phyloP scores from a whole-genome alignment of 2,113 vertebrate species.

The Leucoraja erinaceus region DNA sequence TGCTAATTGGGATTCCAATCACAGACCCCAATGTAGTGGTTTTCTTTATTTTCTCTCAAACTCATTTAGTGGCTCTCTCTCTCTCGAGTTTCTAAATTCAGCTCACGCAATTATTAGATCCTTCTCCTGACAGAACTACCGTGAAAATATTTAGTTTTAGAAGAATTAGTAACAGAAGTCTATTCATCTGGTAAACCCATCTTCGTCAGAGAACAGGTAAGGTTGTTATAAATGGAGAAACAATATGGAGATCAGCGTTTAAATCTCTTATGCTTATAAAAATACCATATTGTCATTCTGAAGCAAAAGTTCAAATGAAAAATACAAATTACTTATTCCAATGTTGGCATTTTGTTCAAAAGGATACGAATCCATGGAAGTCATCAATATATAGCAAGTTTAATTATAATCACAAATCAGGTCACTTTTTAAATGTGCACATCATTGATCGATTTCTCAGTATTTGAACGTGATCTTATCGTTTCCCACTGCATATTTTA shows the following conservation, averaged over 20 bases:
- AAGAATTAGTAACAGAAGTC: slow-evolving; percentile 21
- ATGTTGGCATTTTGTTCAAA: not conserved
- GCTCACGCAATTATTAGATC: not conserved
- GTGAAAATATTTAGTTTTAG: not conserved
- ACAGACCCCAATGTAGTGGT: slow-evolving; percentile 29
- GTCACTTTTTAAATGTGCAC: slow-evolving; percentile 45
- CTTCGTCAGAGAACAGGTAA: not conserved
- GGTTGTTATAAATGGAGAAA: slow-evolving; percentile 19
- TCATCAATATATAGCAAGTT: slow-evolving; percentile 11
- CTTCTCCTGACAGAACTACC: not conserved
- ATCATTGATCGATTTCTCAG: not conserved
- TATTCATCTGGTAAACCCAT: not conserved
- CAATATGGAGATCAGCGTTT: not conserved
- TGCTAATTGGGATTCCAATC: slow-evolving; percentile 61
- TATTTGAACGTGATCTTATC: not conserved
- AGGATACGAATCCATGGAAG: not conserved
- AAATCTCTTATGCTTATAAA: slow-evolving; percentile 21
- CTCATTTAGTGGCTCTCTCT: slow-evolving; percentile 27
- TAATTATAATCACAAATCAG: slow-evolving; percentile 44
- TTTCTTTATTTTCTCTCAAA: slow-evolving; percentile 6
- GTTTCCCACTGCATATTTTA: slow-evolving; percentile 2
- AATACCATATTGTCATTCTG: slow-evolving; percentile 28
- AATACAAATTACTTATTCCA: not conserved
- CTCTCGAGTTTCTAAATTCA: not conserved
- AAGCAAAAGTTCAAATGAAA: slow-evolving; percentile 5